Base-by-base conservation (phyloP, 2,888 invertebrate genomes). In the Philopedon plagiatum region DNA sequence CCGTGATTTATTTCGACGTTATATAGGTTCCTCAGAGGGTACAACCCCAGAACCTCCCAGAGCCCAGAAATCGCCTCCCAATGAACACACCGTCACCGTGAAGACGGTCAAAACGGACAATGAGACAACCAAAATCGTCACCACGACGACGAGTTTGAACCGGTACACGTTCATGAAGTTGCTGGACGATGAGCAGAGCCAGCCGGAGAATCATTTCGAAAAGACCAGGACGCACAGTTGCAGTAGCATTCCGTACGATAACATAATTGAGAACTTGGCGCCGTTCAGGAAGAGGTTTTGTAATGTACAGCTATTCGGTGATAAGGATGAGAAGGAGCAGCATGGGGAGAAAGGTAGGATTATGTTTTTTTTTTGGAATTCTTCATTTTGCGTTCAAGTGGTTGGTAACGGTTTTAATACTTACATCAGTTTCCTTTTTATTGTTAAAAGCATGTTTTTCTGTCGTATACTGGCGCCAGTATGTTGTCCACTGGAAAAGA, bases 211-310 rank as follows among this genome's bases (percentile, higher is more conserved):
- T 49, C 65, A 66, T 21, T 57, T 61, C 11, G 73, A 70, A 23
- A 73, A 73, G 62, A 79, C 80, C n/a, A 78, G 85, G 57, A 85
- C 85, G 4, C 85, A 85, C 65, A 85, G 85, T 73, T 85, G 85
- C 71, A 84, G 84, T 34, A 85, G 85, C 41, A 84, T 85, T 75
- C 83, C 85, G 0, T 85, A 85, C 68, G 85, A 85, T 71, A 84
- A 85, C 76, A 82, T 85, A 37, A 85, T 85, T 61, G 85, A 85
- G 73, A 85, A 85, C 77, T 76, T 85, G 74, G 85, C 84, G 3
- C 85, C 85, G n/a, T 85, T 85, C 71, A 78, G 85, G 34, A 85
- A 85, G 68, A 79, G 84, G 66, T 85, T 85, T 76, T 84, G 84
- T 73, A 85, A 85, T 73, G 80, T 85, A 1, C 84, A 85, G 74